A percentile compares a stretch with the other conserved stretches of the same genome.
Evolutionary conservation across 2,113 vertebrate genomes (phyloP).

Genomic region (Uropsilus gracilis): DNA sequence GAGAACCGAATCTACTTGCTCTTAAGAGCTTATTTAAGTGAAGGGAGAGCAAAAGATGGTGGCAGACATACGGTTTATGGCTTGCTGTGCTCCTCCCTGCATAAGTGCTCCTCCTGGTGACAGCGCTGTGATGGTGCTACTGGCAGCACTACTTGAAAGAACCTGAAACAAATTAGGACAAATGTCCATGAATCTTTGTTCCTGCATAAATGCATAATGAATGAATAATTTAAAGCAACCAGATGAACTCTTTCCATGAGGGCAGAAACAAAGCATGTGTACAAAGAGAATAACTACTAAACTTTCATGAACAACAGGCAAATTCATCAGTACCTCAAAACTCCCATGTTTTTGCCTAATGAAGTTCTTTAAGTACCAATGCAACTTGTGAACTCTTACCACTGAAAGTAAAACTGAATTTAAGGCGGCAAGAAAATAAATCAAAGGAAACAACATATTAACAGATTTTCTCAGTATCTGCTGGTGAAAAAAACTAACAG

Average conservation of each 20-base stretch:
- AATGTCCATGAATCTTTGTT: neutral
- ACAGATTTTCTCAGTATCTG: neutral
- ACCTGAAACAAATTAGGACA: constrained; percentile 86
- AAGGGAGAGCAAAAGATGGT: neutral
- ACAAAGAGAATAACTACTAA: neutral
- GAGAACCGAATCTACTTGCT: neutral
- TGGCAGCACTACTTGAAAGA: constrained; percentile 93
- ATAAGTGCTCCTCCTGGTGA: constrained; percentile 97
- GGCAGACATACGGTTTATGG: constrained; percentile 93
- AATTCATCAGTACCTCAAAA: neutral
- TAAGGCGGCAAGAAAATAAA: neutral
- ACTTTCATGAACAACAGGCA: neutral
- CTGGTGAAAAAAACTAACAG: neutral
- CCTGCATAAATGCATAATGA: neutral
- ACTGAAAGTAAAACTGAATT: constrained; percentile 1
- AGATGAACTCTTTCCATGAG: neutral
- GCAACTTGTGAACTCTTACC: constrained; percentile 8
- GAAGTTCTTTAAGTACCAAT: neutral
- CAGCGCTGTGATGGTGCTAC: constrained; percentile 93
- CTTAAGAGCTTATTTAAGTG: neutral
- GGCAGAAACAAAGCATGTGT: neutral
- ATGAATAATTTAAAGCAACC: neutral
- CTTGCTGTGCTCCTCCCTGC: constrained; percentile 94
- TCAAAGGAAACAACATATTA: neutral
- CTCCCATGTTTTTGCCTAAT: neutral